phyloP scores from a whole-genome alignment of 2,113 vertebrate genomes.

The Nothocercus nigrocapillus region DNA sequence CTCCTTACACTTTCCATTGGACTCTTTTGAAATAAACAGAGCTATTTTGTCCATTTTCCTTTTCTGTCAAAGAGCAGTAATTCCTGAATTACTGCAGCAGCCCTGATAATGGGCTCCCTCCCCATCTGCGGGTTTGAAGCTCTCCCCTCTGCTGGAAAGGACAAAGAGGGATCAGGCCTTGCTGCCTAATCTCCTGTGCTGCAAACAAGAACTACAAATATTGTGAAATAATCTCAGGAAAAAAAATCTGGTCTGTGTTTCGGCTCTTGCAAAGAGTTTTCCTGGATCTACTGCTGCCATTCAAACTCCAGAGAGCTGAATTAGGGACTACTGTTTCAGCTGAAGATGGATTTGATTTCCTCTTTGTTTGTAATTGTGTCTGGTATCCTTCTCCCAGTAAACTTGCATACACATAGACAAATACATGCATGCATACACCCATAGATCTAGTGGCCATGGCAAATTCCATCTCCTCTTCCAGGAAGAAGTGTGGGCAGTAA shows the following conservation, averaged over 20 bases:
- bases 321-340: neutral
- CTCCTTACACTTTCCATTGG: neutral
- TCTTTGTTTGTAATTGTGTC: conserved; percentile 41
- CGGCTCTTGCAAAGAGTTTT: conserved; percentile 17
- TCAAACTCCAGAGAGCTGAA: conserved; percentile 21
- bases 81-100: neutral
- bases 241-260: conserved; percentile 7
- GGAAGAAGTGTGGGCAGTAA: neutral
- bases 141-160: neutral
- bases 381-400: neutral
- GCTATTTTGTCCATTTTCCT: neutral
- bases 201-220: conserved; percentile 38
- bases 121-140: neutral
- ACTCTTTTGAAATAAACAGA: conserved; percentile 21
- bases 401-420: neutral
- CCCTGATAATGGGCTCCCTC: neutral
- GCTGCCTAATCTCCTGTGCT: neutral
- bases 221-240: conserved; percentile 52
- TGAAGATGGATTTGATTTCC: conserved; percentile 11
- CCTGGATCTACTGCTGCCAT: conserved; percentile 36
- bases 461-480: neutral
- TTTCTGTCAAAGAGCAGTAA: neutral
- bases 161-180: neutral
- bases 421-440: neutral
- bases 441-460: neutral